phyloP scores from a whole-genome alignment of 2,888 invertebrate genomes.

The Liodrosophila aerea region DNA sequence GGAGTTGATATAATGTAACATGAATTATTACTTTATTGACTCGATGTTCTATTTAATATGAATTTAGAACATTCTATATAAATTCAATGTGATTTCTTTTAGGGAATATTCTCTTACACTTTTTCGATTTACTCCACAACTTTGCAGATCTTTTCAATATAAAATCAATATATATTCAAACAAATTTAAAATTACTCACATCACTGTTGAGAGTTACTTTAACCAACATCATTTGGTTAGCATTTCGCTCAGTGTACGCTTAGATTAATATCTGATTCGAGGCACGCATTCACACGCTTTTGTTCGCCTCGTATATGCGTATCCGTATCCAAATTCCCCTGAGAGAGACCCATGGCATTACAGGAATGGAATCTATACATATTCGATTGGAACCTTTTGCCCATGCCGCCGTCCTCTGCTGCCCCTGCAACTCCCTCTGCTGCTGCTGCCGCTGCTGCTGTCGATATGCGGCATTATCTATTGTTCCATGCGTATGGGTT shows the following conservation, averaged over 20 bases:
- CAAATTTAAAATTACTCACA: too few species aligned
- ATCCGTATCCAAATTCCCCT: constrained; percentile 74
- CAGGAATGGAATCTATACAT: constrained; percentile 18
- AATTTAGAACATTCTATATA: too few species aligned
- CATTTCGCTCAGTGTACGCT: constrained; percentile 6
- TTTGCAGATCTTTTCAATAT: too few species aligned
- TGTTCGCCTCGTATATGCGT: constrained; percentile 18
- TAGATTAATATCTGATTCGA: constrained; percentile 69
- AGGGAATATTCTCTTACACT: too few species aligned
- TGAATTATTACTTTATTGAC: too few species aligned
- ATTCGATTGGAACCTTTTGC: constrained; percentile 26
- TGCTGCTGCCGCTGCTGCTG: constrained; percentile 8
- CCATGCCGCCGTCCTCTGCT: constrained; percentile 14
- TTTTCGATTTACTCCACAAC: too few species aligned
- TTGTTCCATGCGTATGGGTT: constrained; percentile 44
- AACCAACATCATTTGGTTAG: too few species aligned
- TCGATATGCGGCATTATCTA: constrained; percentile 52
- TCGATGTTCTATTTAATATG: too few species aligned
- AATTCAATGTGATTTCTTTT: too few species aligned
- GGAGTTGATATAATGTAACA: too few species aligned
- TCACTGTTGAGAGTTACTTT: too few species aligned
- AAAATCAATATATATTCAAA: background rate
- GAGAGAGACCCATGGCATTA: constrained; percentile 39
- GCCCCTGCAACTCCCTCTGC: constrained; percentile 33
- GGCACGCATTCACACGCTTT: constrained; percentile 73